Evolutionary conservation across 1,140 invertebrate genomes (phyloP), one percentile per base, ranked within the genome.

Genomic region (Hetaerina americana): DNA sequence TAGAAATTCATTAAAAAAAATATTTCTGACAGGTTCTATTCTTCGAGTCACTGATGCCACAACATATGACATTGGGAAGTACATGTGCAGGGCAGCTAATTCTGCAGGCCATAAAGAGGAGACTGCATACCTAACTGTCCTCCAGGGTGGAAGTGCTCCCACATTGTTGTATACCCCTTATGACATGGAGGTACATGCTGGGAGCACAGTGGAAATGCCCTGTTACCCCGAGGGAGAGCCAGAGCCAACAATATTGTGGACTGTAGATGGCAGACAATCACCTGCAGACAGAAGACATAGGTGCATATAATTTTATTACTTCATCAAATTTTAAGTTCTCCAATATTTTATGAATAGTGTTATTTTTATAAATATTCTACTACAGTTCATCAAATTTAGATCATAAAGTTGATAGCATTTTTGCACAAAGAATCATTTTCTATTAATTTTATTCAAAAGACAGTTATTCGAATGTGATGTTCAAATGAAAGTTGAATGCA

Each of bases 161-260:
- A 28, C 27, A 3, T 79, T 82, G 57, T 70, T 69, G 10, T 84
- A 88, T 70, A 85, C 87, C 75, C 92, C 92, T 0, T 88, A 87
- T 77, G 87, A 92, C 78, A 87, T 92, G 72, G 87, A 90, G 77
- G 89, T 87, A 26, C 84, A 87, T 75, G 80, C 85, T 26, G 91
- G 90, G 31, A 87, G 87, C 26, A 88, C 87, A 26, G 86, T 95
- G 25, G 90, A 92, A 78, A 78, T 96, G 69, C 89, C 90, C 0
- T 97, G 94, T 78, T 85, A 89, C 75, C 89, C 89, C 2, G 85
- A 89, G 73, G 92, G 93, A n/a, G 83, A 87, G n/a, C 92, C 93
- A 0, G 82, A 84, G 40, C 90, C 93, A 22, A 79, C 81, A 29
- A 87, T 95, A 66, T 82, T 87, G 27, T 97, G 95, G 95, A 88